Evolutionary conservation across 2,113 vertebrate species (phyloP), one percentile per base, ranked within the genome.

Genomic region (Danionella cerebrum): DNA sequence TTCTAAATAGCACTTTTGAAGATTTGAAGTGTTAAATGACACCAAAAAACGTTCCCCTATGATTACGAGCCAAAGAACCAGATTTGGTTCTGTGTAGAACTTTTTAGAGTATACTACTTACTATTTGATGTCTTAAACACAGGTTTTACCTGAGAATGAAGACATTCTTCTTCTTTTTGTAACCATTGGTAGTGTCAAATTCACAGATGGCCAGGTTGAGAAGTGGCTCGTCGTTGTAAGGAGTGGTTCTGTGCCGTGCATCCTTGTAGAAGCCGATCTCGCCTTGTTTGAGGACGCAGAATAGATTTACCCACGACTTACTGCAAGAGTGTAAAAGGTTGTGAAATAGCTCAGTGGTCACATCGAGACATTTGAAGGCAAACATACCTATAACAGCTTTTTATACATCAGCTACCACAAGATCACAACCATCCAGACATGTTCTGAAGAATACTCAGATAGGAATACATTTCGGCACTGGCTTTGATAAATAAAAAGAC

Each of bases 101-200:
- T 31, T 3, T 52, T 31, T 52, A n/a, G 14, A 3, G 7, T 29
- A 16, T 13, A 1, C 3, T 13, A 14, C 6, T 11, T 48, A 9
- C 6, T 27, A 10, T 52, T 9, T 5, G 7, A 52, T 7, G 7
- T 14, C 27, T 4, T 10, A 10, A 8, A 16, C 5, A 36, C 13
- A 11, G 3, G 35, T 55, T 82, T 71, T 85, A 95, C 94, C 90
- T 81, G 19, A 96, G 84, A 76, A 94, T 91, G 83, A 96, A 96
- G 82, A 95, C 94, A 1, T 93, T 91, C 76, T 94, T 96, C 82
- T 94, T 92, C 76, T 96, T 96, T 76, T 92, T 92, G 78, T 96
- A 96, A 50, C 93, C 93, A 10, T 89, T 80, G 7, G 94, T 90
- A 13, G 93, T 89, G 24, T 91, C 90, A 69, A 91, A 93, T 16